A percentile compares a stretch with the other conserved stretches of the same genome.
Evolutionary conservation across 2,113 vertebrate species (phyloP).

Genomic region (Gorilla gorilla): DNA sequence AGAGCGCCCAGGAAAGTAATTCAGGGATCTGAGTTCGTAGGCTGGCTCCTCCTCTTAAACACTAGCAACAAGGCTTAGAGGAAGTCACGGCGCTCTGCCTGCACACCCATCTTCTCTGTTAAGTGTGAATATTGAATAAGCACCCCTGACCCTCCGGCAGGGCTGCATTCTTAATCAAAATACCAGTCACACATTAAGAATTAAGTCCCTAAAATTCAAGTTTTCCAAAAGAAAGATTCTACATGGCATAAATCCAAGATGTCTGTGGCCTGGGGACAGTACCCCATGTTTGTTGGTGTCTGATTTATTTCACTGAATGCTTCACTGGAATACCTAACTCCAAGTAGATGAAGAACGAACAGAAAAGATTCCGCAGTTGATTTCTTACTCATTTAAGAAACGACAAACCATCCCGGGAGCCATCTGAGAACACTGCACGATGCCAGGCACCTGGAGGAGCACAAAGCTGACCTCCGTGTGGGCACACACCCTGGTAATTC

Average conservation of each 20-base stretch:
- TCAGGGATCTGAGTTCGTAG: not conserved
- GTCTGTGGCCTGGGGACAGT: accelerated
- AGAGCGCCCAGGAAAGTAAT: not conserved
- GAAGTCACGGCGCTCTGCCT: not conserved
- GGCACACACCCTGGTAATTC: not conserved
- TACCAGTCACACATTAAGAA: not conserved
- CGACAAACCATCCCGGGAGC: not conserved
- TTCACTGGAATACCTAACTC: not conserved
- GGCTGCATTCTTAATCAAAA: not conserved
- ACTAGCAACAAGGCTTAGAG: not conserved
- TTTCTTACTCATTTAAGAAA: not conserved
- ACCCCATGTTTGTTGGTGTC: not conserved
- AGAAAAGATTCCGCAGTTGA: not conserved
- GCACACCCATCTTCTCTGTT: not conserved
- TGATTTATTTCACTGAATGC: not conserved
- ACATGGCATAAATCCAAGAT: not conserved
- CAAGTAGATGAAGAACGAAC: not conserved
- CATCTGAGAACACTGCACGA: not conserved
- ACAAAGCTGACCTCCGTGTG: accelerated
- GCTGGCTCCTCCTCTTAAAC: not conserved
- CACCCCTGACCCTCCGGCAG: not conserved
- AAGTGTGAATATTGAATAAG: not conserved
- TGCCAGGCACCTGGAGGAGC: not conserved
- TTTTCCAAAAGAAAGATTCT: conserved; percentile 6
- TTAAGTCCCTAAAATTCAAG: not conserved